Evolutionary conservation across 2,888 invertebrate genomes (phyloP).

Genomic region (Chironomus riparius): DNA sequence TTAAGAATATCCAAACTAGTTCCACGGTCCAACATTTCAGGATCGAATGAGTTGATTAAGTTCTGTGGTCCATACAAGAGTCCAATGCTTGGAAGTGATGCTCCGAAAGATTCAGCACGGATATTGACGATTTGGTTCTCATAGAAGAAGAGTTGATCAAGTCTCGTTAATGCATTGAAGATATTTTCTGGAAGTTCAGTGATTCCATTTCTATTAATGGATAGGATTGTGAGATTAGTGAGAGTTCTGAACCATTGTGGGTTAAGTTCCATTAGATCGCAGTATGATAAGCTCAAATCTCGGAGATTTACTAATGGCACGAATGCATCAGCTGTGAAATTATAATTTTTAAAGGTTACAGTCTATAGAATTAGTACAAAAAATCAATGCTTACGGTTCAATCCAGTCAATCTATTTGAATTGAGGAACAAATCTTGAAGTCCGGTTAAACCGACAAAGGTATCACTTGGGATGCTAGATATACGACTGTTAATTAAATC

Average conservation of each 20-base stretch:
- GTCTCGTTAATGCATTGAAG: neutral
- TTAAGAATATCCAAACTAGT: neutral
- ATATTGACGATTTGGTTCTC: neutral
- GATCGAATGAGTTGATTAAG: neutral
- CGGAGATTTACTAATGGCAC: neutral
- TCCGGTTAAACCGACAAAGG: neutral
- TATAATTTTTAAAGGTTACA: too few relatives aligned
- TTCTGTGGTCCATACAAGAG: neutral
- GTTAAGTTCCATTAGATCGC: too few relatives aligned
- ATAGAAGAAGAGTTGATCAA: neutral
- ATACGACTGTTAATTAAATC: neutral
- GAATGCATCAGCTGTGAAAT: neutral
- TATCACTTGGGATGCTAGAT: neutral
- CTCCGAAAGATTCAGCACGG: neutral
- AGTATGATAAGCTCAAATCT: neutral
- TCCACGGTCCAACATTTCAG: neutral
- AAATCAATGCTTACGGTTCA: too few relatives aligned
- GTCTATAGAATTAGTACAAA: too few relatives aligned
- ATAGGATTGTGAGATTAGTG: neutral
- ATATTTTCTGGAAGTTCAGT: neutral
- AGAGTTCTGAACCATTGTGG: neutral
- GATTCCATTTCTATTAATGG: neutral
- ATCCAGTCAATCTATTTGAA: too few relatives aligned
- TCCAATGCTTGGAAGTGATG: neutral
- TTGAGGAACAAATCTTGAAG: neutral